phyloP scores from a whole-genome alignment of 2,797 vertebrate species.

The Bucorvus abyssinicus region DNA sequence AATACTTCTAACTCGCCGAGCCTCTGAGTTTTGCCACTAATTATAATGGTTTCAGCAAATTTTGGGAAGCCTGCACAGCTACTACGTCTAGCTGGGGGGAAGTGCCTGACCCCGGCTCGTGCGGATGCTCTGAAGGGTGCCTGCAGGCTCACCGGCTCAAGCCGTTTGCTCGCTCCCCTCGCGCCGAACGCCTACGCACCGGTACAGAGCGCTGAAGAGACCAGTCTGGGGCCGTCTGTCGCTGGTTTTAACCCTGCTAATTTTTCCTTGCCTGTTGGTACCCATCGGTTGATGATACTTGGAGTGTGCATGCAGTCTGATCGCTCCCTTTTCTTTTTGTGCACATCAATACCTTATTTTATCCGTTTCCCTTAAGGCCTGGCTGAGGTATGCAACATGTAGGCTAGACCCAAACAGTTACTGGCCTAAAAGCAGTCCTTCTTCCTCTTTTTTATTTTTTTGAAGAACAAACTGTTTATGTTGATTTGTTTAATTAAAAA shows the following conservation, averaged over 20 bases:
- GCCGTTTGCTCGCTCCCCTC: neutral
- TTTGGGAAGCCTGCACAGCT: neutral
- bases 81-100: neutral
- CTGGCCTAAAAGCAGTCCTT: neutral
- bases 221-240: neutral
- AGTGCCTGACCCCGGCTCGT: neutral
- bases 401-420: neutral
- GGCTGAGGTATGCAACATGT: neutral
- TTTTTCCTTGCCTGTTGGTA: neutral
- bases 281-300: neutral
- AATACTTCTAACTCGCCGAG: neutral
- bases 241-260: slow-evolving; percentile 8
- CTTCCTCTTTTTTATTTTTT: neutral
- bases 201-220: neutral
- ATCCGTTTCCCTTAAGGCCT: neutral
- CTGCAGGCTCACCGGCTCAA: neutral
- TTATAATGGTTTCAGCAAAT: neutral
- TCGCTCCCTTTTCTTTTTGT: neutral
- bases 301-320: neutral
- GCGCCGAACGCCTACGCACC: neutral
- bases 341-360: neutral
- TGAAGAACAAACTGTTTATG: neutral
- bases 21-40: neutral
- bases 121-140: neutral
- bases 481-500: neutral